Base-by-base conservation (phyloP, 1,140 invertebrate species). In the Microplitis mediator region DNA sequence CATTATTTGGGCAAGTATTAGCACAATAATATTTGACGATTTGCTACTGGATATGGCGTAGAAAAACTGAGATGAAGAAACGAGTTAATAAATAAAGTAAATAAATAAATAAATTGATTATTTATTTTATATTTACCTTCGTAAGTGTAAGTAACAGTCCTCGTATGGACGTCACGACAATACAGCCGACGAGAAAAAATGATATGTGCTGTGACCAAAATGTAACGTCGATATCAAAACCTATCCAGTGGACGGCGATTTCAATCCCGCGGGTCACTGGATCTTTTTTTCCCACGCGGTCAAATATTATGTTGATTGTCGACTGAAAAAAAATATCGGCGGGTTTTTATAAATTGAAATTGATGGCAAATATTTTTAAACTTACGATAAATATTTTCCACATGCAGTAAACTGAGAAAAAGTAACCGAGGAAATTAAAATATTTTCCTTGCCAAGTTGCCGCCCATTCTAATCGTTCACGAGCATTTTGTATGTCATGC, bases 191-290 rank as follows among this genome's bases (percentile, higher is more conserved):
- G 0, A 99, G 89, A 77, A 97, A 92, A 88, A 99, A 99, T 0
- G 98, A 99, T 66, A 99, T 93, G 80, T 99, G 97, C 84, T 99
- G 98, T 3, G 97, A 99, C 98, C 98, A 99, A 88, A 99, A 99
- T 51, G 92, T 92, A 56, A 99, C 95, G 88, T 99, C 97, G 78
- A 99, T 96, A 79, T 97, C 91, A 77, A 98, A 93, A 35, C 97
- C 97, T 78, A 99, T 93, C 93, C 97, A 99, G 81, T 98, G 94
- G 0, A 99, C 96, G 5, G 95, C 95, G 65, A 99, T 98, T 89
- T 99, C 97, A 64, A 99, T 94, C 0, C 96, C 97, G 81, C 95
- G 90, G 0, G 98, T 99, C 0, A 99, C 97, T 0, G 98, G 98
- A 87, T 99, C 98, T 78, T 98, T 97, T 84, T 97, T 97, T 0